Conservation (phyloP, 2,888 invertebrate genomes). For the Eugnorisma glareosa region DNA sequence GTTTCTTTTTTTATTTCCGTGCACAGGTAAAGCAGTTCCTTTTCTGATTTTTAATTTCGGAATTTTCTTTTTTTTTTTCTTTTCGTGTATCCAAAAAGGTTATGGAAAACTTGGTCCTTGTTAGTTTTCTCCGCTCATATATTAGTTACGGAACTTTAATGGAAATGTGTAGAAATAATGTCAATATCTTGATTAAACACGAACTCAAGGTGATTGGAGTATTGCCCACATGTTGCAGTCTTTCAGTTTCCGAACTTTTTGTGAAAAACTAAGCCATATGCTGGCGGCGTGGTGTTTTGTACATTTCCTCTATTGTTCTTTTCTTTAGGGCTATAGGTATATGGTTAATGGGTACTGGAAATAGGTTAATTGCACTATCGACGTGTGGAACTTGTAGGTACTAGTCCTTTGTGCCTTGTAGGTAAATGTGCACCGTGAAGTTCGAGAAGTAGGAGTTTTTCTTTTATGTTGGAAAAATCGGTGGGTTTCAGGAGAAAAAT, state of each 20-base stretch:
- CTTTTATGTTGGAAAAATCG: not conserved
- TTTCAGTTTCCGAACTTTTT: constrained; percentile 47
- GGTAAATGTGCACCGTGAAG: not conserved
- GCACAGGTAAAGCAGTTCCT: constrained; percentile 11
- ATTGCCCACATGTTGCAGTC: constrained; percentile 60
- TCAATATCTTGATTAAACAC: constrained; percentile 62
- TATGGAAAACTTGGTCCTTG: constrained; percentile 9
- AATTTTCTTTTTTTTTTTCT: not conserved
- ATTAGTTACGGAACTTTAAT: constrained; percentile 35
- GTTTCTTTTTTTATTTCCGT: constrained; percentile 43
- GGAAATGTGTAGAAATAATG: constrained; percentile 43
- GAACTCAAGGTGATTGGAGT: constrained; percentile 46
- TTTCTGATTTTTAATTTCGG: constrained; percentile 13
- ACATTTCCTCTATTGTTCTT: constrained; percentile 57
- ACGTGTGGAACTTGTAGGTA: constrained; percentile 5
- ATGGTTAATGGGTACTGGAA: constrained; percentile 48
- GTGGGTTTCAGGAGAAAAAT: not conserved
- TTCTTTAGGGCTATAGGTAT: constrained; percentile 45
- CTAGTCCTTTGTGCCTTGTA: not conserved
- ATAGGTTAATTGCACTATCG: constrained; percentile 55
- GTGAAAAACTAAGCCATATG: constrained; percentile 52
- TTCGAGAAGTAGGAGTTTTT: not conserved
- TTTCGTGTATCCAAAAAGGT: not conserved
- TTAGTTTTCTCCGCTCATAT: constrained; percentile 7
- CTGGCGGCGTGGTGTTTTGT: constrained; percentile 45